A percentile compares a stretch with the other conserved stretches of the same genome.
phyloP scores from a whole-genome alignment of 2,113 vertebrate species.

The Lagenorhynchus albirostris region DNA sequence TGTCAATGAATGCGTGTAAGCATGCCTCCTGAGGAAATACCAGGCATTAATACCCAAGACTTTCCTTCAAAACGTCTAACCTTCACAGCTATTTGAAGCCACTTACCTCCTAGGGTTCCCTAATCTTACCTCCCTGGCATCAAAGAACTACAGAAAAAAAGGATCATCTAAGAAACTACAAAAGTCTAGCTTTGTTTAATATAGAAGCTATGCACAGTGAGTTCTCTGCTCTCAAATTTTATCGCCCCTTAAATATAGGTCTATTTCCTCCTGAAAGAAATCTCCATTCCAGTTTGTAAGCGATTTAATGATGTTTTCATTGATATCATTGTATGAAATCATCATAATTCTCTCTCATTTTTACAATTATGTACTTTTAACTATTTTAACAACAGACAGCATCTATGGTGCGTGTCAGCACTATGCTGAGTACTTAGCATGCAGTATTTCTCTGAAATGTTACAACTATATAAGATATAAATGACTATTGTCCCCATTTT shows the following conservation, averaged over 20 bases:
- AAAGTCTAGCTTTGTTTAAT: constrained; percentile 11
- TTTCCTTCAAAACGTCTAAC: neutral
- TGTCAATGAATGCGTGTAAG: constrained; percentile 38
- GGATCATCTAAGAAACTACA: constrained; percentile 25
- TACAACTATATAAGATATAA: neutral
- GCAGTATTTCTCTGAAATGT: neutral
- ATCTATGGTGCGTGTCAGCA: neutral
- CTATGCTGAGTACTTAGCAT: neutral
- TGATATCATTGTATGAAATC: neutral
- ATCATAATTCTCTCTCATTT: neutral
- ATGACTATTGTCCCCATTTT: neutral
- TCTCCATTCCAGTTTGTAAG: constrained; percentile 2
- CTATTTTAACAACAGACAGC: neutral
- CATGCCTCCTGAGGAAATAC: constrained; percentile 16
- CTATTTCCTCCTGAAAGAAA: neutral
- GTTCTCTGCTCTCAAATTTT: neutral
- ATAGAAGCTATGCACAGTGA: neutral
- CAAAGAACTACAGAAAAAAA: constrained; percentile 59
- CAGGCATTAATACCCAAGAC: constrained; percentile 33
- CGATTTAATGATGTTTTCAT: neutral
- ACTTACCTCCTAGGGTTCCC: constrained; percentile 29
- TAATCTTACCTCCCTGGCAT: constrained; percentile 28
- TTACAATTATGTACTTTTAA: neutral
- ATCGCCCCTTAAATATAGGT: neutral
- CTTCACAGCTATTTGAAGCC: constrained; percentile 52